phyloP scores from a whole-genome alignment of 2,888 invertebrate genomes.

The Plemyria rubiginata region DNA sequence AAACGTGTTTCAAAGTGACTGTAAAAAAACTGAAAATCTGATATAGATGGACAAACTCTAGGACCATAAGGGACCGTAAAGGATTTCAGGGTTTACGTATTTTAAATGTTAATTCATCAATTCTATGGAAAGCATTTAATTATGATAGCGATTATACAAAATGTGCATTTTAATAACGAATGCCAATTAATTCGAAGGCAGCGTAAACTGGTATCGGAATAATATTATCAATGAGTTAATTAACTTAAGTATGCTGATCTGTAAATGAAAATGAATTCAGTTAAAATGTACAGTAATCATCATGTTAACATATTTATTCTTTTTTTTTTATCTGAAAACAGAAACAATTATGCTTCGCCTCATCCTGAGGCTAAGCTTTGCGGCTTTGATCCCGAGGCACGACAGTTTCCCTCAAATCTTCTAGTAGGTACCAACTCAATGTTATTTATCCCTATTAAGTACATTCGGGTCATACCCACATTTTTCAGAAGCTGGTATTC shows the following conservation, averaged over 20 bases:
- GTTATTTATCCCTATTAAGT: too few species aligned
- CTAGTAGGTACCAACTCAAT: too few species aligned
- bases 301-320: not conserved
- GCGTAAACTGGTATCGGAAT: conserved; percentile 26
- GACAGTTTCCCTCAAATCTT: too few species aligned
- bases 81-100: too few species aligned
- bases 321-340: too few species aligned
- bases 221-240: conserved; percentile 31
- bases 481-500: too few species aligned
- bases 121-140: conserved; percentile 12
- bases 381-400: too few species aligned
- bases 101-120: not conserved
- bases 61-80: too few species aligned
- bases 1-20: not conserved
- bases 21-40: not conserved
- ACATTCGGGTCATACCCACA: too few species aligned
- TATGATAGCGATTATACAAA: conserved; percentile 9
- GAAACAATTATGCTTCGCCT: too few species aligned
- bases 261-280: not conserved
- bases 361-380: too few species aligned
- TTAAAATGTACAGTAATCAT: not conserved
- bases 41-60: too few species aligned
- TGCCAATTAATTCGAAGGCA: conserved; percentile 28
- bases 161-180: conserved; percentile 14
- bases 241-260: conserved; percentile 21